Evolutionary conservation across 2,113 vertebrate species (phyloP).

Genomic region (Aphyosemion australe): DNA sequence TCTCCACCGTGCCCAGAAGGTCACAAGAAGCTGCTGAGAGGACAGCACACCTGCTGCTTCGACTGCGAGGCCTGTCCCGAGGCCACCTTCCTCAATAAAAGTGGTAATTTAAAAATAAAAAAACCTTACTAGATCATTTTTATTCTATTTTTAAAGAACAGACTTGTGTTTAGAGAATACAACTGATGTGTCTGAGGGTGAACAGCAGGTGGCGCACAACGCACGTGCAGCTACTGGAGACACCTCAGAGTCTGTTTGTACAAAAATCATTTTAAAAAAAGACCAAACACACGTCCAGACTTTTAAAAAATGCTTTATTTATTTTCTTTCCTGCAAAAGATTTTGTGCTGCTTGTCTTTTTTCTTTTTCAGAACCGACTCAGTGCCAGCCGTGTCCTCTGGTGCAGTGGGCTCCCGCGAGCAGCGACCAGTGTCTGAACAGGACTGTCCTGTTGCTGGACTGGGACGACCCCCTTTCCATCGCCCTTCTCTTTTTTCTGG

Average conservation of each 20-base stretch:
- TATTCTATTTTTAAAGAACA: no score
- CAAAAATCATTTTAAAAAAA: no score
- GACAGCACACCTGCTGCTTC: constrained; percentile 84
- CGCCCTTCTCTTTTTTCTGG: constrained; percentile 65
- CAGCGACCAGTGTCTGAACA: constrained; percentile 72
- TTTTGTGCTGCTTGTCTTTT: background rate
- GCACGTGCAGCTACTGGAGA: background rate
- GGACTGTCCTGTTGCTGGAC: constrained; percentile 66
- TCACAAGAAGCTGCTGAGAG: constrained; percentile 70
- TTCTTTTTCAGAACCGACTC: constrained; percentile 68
- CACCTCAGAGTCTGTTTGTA: no score
- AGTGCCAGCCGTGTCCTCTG: constrained; percentile 73
- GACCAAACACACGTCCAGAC: background rate
- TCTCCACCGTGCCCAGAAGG: constrained; percentile 79
- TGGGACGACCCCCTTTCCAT: constrained; percentile 72
- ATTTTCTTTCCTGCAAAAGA: background rate
- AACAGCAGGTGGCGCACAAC: constrained; percentile 53
- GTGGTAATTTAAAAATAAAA: constrained; percentile 63
- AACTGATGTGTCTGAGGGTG: constrained; percentile 8
- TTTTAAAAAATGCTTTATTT: background rate
- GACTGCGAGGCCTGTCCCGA: constrained; percentile 78
- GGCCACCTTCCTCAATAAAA: constrained; percentile 79
- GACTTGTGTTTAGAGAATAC: no score
- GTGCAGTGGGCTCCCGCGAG: constrained; percentile 76
- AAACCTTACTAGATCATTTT: background rate